These are phyloP conservation scores for Misgurnus mizolepis DNA, from an alignment of 2,113 vertebrate genomes.

Conservation along the genomic window DNA sequence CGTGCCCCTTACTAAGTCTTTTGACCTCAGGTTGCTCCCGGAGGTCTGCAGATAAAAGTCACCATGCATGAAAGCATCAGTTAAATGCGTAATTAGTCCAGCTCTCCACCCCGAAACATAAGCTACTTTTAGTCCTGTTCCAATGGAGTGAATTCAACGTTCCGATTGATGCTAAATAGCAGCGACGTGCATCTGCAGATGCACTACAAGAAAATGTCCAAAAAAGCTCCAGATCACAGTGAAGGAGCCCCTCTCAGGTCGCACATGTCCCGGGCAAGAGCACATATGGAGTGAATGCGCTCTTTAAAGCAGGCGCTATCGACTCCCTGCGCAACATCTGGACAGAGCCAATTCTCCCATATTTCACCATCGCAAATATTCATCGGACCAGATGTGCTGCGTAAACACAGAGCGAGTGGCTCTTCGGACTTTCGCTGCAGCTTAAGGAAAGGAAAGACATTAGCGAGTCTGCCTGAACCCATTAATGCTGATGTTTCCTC, in stretches of 20 bases:
- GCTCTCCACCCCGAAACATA: not conserved
- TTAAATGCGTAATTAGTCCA: not conserved
- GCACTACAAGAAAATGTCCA: not conserved
- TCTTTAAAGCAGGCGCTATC: slow-evolving; percentile 12
- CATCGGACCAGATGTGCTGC: slow-evolving; percentile 66
- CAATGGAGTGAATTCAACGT: not conserved
- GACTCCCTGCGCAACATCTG: slow-evolving; percentile 66
- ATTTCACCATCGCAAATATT: slow-evolving; percentile 57
- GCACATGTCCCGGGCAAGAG: slow-evolving; percentile 8
- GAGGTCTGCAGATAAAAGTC: not conserved
- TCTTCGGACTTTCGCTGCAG: slow-evolving; percentile 62
- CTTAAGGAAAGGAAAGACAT: slow-evolving; percentile 43
- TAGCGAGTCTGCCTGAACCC: slow-evolving; percentile 41
- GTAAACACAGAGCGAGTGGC: slow-evolving; percentile 60
- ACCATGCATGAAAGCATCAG: not conserved
- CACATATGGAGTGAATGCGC: slow-evolving; percentile 16
- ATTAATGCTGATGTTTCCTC: slow-evolving; percentile 39
- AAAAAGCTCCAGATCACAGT: slow-evolving; percentile 7
- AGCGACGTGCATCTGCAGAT: slow-evolving; percentile 23
- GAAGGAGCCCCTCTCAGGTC: not conserved
- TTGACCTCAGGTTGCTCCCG: too few species aligned
- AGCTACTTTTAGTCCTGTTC: not conserved
- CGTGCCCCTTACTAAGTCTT: not conserved
- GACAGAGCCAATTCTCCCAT: slow-evolving; percentile 54
- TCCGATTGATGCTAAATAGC: slow-evolving; percentile 16